These are phyloP conservation scores for Caenorhabditis japonica DNA, from an alignment of 2,888 invertebrate species.

Conservation along the genomic window DNA sequence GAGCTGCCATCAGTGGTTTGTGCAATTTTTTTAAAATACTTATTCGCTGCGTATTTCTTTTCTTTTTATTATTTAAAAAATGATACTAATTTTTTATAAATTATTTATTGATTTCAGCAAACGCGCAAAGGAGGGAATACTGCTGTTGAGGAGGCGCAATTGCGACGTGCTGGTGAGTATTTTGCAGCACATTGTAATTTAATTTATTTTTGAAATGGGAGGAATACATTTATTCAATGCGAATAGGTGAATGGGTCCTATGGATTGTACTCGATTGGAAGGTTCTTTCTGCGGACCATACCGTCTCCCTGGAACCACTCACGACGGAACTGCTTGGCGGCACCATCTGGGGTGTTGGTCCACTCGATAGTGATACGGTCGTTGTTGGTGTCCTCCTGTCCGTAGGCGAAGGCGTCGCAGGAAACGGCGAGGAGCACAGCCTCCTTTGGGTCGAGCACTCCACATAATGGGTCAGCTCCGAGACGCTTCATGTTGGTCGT, in stretches of 20 bases:
- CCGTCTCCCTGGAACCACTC: slow-evolving; percentile 69
- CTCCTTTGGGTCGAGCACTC: slow-evolving; percentile 61
- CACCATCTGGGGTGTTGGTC: slow-evolving; percentile 64
- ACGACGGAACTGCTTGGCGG: slow-evolving; percentile 63
- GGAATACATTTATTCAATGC: neutral
- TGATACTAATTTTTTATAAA: no score
- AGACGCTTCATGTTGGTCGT: slow-evolving; percentile 62
- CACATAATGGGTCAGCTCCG: slow-evolving; percentile 56
- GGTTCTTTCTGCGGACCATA: slow-evolving; percentile 65
- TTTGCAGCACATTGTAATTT: no score
- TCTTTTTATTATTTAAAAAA: no score
- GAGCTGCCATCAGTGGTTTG: no score
- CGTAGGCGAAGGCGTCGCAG: slow-evolving; percentile 59
- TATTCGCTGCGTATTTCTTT: no score
- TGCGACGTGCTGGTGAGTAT: no score
- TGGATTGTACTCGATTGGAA: slow-evolving; percentile 57
- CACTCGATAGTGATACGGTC: slow-evolving; percentile 66
- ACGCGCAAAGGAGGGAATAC: no score
- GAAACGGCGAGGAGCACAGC: slow-evolving; percentile 50
- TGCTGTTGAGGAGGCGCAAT: no score
- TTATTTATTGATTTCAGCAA: no score
- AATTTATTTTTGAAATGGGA: no score
- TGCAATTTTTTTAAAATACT: no score
- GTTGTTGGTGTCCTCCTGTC: slow-evolving; percentile 63
- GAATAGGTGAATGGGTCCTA: no score